Base-by-base conservation (phyloP, 2,888 invertebrate genomes). In the Ormyrus pomaceus region DNA sequence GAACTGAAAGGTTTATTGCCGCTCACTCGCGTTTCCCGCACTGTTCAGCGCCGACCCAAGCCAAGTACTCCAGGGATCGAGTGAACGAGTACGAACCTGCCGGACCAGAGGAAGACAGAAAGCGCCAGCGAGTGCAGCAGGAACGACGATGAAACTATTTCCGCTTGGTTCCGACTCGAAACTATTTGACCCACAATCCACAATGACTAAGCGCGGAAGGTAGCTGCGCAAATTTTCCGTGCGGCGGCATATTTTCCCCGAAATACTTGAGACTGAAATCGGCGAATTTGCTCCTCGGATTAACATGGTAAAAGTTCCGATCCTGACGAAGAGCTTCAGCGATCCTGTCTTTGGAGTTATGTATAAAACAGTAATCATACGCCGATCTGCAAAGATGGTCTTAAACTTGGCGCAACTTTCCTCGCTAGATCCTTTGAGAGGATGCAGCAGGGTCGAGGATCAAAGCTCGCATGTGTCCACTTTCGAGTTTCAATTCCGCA, bases 261-360 rank as follows among this genome's bases (percentile, higher is more conserved):
- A 51, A 83, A 86, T 85, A 83, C 83, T 84, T 81, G 81, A 80
- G 82, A 34, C 34, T 34, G 34, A 2, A 34, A 34, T 2, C 34
- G 34, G 34, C 1, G 34, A 87, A 87, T 88, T 88, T 87, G 86
- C 87, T 2, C 34, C 34, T 34, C 2, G 34, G 34, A 34, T 34
- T 2, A 34, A 34, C 34, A 2, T 34, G 34, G 34, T 34, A 34
- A 34, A 34, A 34, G 34, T 34, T 87, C 87, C 11, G n/a, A n/a
- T 34, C 50, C 11, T 11, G 55, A 48, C 11, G 34, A 34, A 34
- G 55, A 5, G 48, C 19, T 34, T 1, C 2, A 2, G 34, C 34
- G 34, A 34, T 1, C 2, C 2, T 34, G 34, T 2, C 34, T 34
- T 34, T 1, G 34, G 71, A 64, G 72, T 70, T 75, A 81, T 66